Percentiles rank a stretch among this genome's conserved stretches.
phyloP scores from a whole-genome alignment of 1,140 invertebrate species.

The Theocolax elegans region DNA sequence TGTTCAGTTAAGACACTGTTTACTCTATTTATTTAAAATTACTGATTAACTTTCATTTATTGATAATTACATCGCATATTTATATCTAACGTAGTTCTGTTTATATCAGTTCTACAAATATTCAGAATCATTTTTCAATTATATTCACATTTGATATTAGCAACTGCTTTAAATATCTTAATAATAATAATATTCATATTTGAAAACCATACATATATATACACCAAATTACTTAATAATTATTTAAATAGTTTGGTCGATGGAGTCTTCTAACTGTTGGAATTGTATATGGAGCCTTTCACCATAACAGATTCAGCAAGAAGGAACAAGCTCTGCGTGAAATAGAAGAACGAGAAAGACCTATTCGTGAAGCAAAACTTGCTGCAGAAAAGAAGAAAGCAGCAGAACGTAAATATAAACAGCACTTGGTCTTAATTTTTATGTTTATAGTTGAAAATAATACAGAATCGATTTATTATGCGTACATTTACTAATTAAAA shows the following conservation, averaged over 20 bases:
- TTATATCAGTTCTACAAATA: no score
- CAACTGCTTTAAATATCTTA: conserved; percentile 1
- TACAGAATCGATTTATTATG: conserved; percentile 3
- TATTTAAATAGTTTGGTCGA: conserved; percentile 71
- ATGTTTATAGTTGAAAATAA: background rate
- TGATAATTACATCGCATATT: no score
- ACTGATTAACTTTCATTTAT: no score
- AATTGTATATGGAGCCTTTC: conserved; percentile 76
- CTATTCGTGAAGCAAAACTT: conserved; percentile 75
- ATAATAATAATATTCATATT: no score
- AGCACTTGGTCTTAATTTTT: background rate
- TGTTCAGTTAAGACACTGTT: no score
- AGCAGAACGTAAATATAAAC: conserved; percentile 62
- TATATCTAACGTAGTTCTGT: no score
- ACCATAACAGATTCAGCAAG: conserved; percentile 75
- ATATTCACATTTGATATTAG: no score
- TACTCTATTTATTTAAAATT: no score
- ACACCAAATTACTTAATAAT: conserved; percentile 29
- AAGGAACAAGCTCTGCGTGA: conserved; percentile 74
- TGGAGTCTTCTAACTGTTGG: conserved; percentile 78
- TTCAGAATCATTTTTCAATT: no score
- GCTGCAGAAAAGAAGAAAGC: conserved; percentile 74
- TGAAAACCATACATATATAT: no score
- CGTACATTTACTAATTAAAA: conserved; percentile 9
- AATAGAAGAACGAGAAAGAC: conserved; percentile 74